Base-by-base conservation (phyloP, 64 coral and sea anemone genomes). In the Porites australiensis region DNA sequence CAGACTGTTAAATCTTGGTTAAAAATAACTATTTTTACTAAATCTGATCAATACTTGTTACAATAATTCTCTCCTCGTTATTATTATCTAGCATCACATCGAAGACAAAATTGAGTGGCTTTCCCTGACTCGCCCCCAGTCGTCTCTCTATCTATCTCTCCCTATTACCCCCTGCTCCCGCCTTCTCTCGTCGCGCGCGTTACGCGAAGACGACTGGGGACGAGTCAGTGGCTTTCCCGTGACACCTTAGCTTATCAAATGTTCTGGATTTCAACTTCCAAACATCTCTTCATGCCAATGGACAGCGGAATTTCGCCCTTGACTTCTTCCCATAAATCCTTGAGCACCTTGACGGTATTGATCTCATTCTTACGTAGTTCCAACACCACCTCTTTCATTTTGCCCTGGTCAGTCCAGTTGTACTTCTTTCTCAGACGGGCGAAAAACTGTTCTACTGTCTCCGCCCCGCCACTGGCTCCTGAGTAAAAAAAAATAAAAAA, bases 261-360 rank as follows among this genome's bases (percentile, higher is more conserved):
- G 50, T 60, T 46, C 70, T 74, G 27, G 8, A 91, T 44, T 63
- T 89, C 94, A 3, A 74, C 67, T 20, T 95, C 89, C 13, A 96
- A 61, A 62, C 64, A 77, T 44, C 63, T 73, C 37, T 72, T 87
- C 86, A 96, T 93, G 12, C 90, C 90, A 84, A 78, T 89, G 4
- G 94, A 91, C 79, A 96, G 75, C 37, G 86, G 82, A 60, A 96
- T 3, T 15, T 58, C 37, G 18, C 72, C 64, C 72, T 96, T 92
- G 48, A 96, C 50, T 13, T 93, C 90, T 55, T 85, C 90, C 94
- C 94, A 96, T 57, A 90, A 62, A 77, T 88, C 90, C 77, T 79
- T 93, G 44, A 96, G 90, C 2, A 51, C 59, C 1, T 65, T 70
- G 48, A 89, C 78, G 3, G 94, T 96, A 50, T 68, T 93, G 18